Evolutionary conservation across 2,797 vertebrate species (phyloP).

Genomic region (Myiothlypis chrysogaster): DNA sequence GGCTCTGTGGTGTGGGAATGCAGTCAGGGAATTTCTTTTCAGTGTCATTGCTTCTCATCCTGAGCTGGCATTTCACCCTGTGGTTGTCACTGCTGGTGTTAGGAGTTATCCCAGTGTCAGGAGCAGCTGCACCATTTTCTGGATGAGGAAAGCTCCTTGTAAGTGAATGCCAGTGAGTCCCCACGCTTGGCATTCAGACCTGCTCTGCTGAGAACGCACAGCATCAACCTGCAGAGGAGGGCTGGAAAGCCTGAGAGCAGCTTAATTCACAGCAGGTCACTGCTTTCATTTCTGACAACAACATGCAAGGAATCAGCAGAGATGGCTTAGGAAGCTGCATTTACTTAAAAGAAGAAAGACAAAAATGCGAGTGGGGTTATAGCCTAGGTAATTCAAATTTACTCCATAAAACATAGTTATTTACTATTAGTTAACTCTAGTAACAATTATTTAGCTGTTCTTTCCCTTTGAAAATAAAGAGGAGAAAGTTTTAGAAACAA

Average conservation of each 20-base stretch:
- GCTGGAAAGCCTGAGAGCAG: neutral
- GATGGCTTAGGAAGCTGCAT: neutral
- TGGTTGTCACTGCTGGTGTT: neutral
- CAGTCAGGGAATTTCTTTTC: neutral
- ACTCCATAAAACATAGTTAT: neutral
- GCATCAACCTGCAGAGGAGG: neutral
- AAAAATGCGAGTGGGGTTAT: neutral
- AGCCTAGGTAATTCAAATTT: neutral
- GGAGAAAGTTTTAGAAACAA: neutral
- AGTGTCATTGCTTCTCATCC: neutral
- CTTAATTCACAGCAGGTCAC: neutral
- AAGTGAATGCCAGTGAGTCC: neutral
- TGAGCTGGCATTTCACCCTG: neutral
- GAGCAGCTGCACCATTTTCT: slow-evolving; percentile 38
- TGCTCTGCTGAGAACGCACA: neutral
- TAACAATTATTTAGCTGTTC: neutral
- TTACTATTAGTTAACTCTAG: neutral
- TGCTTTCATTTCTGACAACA: neutral
- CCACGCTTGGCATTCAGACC: neutral
- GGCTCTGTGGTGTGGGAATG: neutral
- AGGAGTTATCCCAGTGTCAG: neutral
- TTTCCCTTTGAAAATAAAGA: neutral
- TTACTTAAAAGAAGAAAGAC: neutral
- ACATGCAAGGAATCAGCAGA: neutral
- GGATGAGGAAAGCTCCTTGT: slow-evolving; percentile 10